Conservation (phyloP, 1,140 invertebrate species). For the Cardiocondyla obscurior region DNA sequence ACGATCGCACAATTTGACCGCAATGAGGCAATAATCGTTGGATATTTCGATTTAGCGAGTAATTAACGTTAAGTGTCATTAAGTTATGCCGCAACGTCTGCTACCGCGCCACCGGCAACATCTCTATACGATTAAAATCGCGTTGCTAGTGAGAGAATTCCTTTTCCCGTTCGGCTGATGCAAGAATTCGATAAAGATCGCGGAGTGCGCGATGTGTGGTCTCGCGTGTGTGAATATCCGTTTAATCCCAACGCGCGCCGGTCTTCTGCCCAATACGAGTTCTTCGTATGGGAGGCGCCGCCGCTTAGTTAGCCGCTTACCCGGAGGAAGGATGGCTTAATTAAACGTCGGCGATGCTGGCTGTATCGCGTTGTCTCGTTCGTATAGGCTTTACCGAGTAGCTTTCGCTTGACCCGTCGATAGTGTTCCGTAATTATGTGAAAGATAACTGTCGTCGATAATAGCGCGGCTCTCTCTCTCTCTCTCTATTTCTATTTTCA, state of each 20-base stretch:
- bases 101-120: not conserved
- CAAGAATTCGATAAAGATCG: constrained; percentile 68
- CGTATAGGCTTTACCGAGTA: constrained; percentile 29
- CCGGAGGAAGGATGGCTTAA: constrained; percentile 66
- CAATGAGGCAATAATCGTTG: constrained; percentile 4
- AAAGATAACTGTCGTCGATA: constrained; percentile 15
- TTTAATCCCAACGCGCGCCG: constrained; percentile 47
- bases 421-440: not conserved
- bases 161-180: constrained; percentile 25
- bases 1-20: constrained; percentile 9
- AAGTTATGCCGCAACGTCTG: constrained; percentile 27
- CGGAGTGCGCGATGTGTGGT: constrained; percentile 63
- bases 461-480: not conserved
- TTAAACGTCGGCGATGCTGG: constrained; percentile 56
- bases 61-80: constrained; percentile 53
- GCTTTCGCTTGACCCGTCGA: constrained; percentile 9
- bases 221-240: constrained; percentile 59
- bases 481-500: too few relatives aligned
- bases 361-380: constrained; percentile 48
- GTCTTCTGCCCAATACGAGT: constrained; percentile 37
- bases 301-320: constrained; percentile 61
- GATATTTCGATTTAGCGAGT: not conserved
- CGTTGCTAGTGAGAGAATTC: constrained; percentile 31
- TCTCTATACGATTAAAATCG: constrained; percentile 64
- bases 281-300: constrained; percentile 56